Conservation (phyloP, 2,888 invertebrate genomes). For the Hecatera dysodea region DNA sequence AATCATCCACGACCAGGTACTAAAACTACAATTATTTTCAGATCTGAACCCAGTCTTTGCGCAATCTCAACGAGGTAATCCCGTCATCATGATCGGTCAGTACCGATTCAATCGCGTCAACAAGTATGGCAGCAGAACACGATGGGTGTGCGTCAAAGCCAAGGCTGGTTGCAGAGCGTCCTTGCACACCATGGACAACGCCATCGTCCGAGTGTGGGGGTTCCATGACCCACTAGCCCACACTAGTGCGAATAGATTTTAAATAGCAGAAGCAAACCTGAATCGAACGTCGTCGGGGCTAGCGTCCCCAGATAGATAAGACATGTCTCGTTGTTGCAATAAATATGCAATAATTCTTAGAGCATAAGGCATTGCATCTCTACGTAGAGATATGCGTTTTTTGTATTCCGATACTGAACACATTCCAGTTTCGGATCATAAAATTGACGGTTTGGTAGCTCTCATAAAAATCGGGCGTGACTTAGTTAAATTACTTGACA, state of each 20-base stretch:
- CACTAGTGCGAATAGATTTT: constrained; percentile 86
- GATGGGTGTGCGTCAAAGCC: constrained; percentile 89
- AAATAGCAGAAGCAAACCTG: constrained; percentile 39
- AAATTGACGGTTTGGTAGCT: constrained; percentile 12
- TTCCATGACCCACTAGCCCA: constrained; percentile 87
- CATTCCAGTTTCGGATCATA: constrained; percentile 52
- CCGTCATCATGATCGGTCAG: constrained; percentile 88
- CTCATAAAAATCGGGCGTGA: constrained; percentile 2
- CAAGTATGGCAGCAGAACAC: constrained; percentile 84
- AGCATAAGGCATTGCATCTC: constrained; percentile 42
- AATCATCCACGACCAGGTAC: constrained; percentile 27
- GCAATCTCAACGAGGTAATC: constrained; percentile 87
- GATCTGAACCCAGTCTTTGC: constrained; percentile 88
- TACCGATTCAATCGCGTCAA: constrained; percentile 88
- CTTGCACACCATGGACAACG: constrained; percentile 87
- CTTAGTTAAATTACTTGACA: constrained; percentile 20
- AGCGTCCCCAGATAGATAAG: constrained; percentile 14
- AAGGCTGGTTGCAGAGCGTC: constrained; percentile 88
- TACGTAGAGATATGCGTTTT: constrained; percentile 25
- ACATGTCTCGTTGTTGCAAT: constrained; percentile 54
- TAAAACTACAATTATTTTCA: constrained; percentile 76
- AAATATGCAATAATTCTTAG: constrained; percentile 57
- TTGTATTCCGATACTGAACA: constrained; percentile 32
- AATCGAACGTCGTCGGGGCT: background rate
- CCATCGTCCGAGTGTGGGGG: constrained; percentile 88